Evolutionary conservation across 2,113 vertebrate genomes (phyloP), one percentile per base, ranked within the genome.

Genomic region (Pachypanchax playfairii): DNA sequence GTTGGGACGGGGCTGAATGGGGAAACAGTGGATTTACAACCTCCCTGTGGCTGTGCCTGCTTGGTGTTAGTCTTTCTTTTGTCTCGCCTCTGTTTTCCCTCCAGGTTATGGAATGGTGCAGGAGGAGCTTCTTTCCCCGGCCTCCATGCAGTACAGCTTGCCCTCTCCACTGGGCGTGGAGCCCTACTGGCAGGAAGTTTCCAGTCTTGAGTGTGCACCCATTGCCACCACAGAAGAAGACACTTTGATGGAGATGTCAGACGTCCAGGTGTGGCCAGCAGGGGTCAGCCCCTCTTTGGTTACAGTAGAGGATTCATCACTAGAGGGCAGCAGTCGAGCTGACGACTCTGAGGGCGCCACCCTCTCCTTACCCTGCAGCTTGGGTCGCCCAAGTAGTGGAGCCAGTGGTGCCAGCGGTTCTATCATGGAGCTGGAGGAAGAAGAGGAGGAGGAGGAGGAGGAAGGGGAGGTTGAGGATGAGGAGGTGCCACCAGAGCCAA

Each of bases 161-260:
- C 95, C 96, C 82, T 97, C 96, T 80, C 96, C 96, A 0, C 92
- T 98, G 85, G 92, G 93, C n/a, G 88, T 87, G 31, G 97, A 99
- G 91, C 95, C 94, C 81, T 98, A 96, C 90, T 99, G 96, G 97
- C 96, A 93, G 85, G 97, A 99, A 85, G 96, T 97, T 83, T 93
- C 95, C 65, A 94, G 95, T 89, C 91, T 97, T 63, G 96, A 98
- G 44, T 92, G 95, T 24, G 95, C 95, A 24, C 96, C 96, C 49
- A 93, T 98, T 77, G 96, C 95, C 67, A 92, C 95, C 92, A 95
- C 94, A 0, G 97, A 98, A 86, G 95, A 96, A 89, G 96, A 98
- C 48, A 91, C 95, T 57, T 87, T 98, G 82, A 90, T 98, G 93
- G 97, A 99, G 92, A 94, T 98, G 93, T 98, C 96, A 2, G 97